Evolutionary conservation across 2,797 vertebrate species (phyloP).

Genomic region (Epinephelus coioides): DNA sequence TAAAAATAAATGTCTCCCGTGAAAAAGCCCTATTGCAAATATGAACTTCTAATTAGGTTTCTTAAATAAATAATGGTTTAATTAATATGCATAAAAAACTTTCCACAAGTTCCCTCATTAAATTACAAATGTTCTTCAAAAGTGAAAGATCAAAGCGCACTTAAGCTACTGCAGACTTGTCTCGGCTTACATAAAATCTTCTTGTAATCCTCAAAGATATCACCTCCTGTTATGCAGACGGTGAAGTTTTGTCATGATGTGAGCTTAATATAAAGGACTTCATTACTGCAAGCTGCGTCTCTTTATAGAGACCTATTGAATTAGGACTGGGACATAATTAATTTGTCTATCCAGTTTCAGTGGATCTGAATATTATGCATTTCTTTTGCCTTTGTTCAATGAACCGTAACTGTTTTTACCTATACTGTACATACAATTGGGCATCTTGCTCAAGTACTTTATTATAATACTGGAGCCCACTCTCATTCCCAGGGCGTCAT

Average conservation of each 20-base stretch:
- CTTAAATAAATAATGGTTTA: not conserved
- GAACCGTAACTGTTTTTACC: not conserved
- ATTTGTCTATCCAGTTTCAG: not conserved
- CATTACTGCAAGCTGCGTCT: not conserved
- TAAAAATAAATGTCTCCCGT: not conserved
- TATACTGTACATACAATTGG: not conserved
- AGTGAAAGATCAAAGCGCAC: not conserved
- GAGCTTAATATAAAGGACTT: conserved; percentile 4
- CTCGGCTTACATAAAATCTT: conserved; percentile 12
- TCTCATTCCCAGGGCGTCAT: too few relatives aligned
- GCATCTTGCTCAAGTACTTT: not conserved
- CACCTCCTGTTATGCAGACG: conserved; percentile 23
- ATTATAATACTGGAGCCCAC: not conserved
- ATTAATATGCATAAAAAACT: conserved; percentile 11
- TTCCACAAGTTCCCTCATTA: not conserved
- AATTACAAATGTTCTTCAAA: conserved; percentile 5
- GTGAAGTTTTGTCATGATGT: not conserved
- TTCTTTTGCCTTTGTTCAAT: not conserved
- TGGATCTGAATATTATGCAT: not conserved
- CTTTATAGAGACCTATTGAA: not conserved
- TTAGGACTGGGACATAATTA: not conserved
- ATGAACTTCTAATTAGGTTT: conserved; percentile 12
- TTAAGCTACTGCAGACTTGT: not conserved
- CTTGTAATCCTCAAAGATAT: conserved; percentile 24
- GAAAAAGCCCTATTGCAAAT: not conserved